Conservation (phyloP, 2,797 vertebrate species). For the Eutrigla gurnardus region DNA sequence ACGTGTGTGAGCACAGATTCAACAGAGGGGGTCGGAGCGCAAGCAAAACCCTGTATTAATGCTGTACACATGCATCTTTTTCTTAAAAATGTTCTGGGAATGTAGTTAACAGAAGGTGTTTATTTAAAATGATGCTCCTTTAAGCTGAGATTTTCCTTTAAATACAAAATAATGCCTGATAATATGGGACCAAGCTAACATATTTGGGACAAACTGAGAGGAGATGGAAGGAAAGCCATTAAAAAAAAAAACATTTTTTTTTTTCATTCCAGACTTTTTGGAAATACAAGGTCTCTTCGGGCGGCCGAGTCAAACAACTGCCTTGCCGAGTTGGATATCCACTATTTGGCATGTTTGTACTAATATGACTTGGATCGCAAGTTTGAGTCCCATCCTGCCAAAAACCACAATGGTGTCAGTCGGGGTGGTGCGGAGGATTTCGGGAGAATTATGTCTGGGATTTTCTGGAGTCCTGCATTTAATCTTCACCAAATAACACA, state of each 20-base stretch:
- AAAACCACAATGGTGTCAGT: conserved; percentile 53
- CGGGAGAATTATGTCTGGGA: conserved; percentile 45
- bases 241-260: not conserved
- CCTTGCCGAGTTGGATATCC: conserved; percentile 47
- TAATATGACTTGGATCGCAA: conserved; percentile 55
- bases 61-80: not conserved
- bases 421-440: conserved; percentile 35
- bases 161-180: not conserved
- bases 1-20: conserved; percentile 4
- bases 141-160: not conserved
- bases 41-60: not conserved
- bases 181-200: not conserved
- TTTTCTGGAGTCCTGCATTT: conserved; percentile 44
- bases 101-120: not conserved
- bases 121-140: not conserved
- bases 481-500: conserved; percentile 39
- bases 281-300: conserved; percentile 34
- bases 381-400: conserved; percentile 37
- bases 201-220: not conserved
- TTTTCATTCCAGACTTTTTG: conserved; percentile 21
- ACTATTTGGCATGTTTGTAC: conserved; percentile 43
- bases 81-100: not conserved
- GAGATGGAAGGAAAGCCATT: not conserved
- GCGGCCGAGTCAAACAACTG: conserved; percentile 37
- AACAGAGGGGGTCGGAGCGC: not conserved